Conservation (phyloP, 2,113 vertebrate genomes). For the Pleuronectes platessa region DNA sequence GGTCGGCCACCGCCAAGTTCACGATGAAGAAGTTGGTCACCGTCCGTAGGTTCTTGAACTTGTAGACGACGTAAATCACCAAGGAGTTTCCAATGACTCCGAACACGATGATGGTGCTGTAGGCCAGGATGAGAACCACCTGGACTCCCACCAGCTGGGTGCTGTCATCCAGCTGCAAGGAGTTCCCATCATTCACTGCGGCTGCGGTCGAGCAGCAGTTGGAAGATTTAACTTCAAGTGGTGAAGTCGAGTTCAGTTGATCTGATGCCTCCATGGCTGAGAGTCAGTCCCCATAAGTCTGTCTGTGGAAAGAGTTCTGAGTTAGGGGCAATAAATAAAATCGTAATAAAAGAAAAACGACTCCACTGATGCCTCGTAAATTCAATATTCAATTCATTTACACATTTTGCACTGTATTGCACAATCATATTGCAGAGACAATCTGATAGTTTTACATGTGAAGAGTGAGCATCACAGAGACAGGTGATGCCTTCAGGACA, state of each 20-base stretch:
- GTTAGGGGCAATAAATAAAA: too few relatives aligned
- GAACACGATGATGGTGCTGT: slow-evolving; percentile 92
- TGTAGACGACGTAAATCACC: slow-evolving; percentile 92
- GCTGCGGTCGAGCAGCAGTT: slow-evolving; percentile 52
- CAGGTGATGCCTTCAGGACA: neutral
- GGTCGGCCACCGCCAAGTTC: slow-evolving; percentile 91
- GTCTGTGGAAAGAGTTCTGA: slow-evolving; percentile 39
- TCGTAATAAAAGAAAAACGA: too few relatives aligned
- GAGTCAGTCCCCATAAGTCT: slow-evolving; percentile 71
- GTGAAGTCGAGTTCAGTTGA: slow-evolving; percentile 80
- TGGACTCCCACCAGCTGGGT: slow-evolving; percentile 90
- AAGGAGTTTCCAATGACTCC: slow-evolving; percentile 92
- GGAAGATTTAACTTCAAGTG: slow-evolving; percentile 21
- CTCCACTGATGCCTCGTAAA: too few relatives aligned
- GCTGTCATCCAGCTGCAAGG: slow-evolving; percentile 86
- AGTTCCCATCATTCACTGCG: neutral
- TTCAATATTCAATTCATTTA: too few relatives aligned
- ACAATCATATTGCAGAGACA: too few relatives aligned
- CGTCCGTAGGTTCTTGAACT: slow-evolving; percentile 91
- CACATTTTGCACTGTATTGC: too few relatives aligned
- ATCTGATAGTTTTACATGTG: too few relatives aligned
- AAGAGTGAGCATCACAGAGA: too few relatives aligned
- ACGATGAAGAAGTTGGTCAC: slow-evolving; percentile 97
- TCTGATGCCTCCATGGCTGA: slow-evolving; percentile 73
- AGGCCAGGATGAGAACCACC: slow-evolving; percentile 90